These are phyloP conservation scores for Cerastoderma edule DNA, from an alignment of 2,888 invertebrate genomes.

Conservation along the genomic window DNA sequence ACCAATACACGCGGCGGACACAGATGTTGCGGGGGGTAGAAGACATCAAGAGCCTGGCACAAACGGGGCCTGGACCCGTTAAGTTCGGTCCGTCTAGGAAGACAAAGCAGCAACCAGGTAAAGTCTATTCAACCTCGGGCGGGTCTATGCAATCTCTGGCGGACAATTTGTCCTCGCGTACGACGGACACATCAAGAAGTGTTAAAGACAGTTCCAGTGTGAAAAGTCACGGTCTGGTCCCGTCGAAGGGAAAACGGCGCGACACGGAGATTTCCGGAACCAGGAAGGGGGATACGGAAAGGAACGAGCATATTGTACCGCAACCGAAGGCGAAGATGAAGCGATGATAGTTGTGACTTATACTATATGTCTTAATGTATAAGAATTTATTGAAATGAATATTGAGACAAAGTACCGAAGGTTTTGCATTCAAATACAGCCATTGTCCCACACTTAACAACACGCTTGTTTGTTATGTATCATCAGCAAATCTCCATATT, in stretches of 20 bases:
- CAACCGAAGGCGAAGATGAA: constrained; percentile 12
- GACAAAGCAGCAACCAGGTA: constrained; percentile 4
- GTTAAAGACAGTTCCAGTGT: constrained; percentile 17
- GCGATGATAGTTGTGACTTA: not conserved
- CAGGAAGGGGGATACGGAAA: not conserved
- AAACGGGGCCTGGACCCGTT: constrained; percentile 46
- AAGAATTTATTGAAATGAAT: too few relatives aligned
- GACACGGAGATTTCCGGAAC: not conserved
- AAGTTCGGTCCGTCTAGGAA: constrained; percentile 27
- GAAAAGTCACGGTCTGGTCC: not conserved
- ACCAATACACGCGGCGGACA: constrained; percentile 43
- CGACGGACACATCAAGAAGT: constrained; percentile 1
- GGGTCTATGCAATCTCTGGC: constrained; percentile 28
- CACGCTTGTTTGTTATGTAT: too few relatives aligned
- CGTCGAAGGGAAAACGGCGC: not conserved
- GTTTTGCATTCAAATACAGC: too few relatives aligned
- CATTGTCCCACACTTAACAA: too few relatives aligned
- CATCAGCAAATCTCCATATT: too few relatives aligned
- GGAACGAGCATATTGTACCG: constrained; percentile 2
- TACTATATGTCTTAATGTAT: too few relatives aligned
- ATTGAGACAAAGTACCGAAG: too few relatives aligned
- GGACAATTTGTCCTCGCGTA: not conserved
- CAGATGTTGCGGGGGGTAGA: constrained; percentile 22
- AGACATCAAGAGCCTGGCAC: constrained; percentile 38
- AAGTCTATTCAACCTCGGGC: constrained; percentile 17